A percentile compares a stretch with the other conserved stretches of the same genome.
Conservation (phyloP, 92 coral and sea anemone species). For the Parazoanthus darwini region DNA sequence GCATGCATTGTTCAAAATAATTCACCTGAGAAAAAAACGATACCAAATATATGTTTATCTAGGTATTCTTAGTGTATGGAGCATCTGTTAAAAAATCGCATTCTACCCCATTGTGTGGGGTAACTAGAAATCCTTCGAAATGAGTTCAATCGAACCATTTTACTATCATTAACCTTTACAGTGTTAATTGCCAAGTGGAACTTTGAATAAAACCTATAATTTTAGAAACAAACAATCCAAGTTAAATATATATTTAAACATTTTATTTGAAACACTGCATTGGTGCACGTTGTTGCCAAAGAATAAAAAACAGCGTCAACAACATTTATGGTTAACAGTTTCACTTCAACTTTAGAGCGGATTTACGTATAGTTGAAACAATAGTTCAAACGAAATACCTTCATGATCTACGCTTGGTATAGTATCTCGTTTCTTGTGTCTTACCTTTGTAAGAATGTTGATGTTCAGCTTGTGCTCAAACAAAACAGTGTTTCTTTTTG, state of each 20-base stretch:
- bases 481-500: not conserved
- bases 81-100: not conserved
- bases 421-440: not conserved
- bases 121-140: not conserved
- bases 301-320: not conserved
- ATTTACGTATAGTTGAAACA: not conserved
- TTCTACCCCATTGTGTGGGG: not conserved
- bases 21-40: not conserved
- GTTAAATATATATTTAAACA: not conserved
- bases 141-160: conserved; percentile 20
- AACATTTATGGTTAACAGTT: no score
- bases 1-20: not conserved
- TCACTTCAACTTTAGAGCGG: not conserved
- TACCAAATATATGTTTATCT: not conserved
- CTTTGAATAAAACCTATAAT: conserved; percentile 22
- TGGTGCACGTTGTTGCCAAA: not conserved
- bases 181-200: not conserved
- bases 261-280: not conserved
- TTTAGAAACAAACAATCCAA: not conserved
- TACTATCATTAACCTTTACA: not conserved
- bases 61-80: not conserved
- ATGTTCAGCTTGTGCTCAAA: not conserved
- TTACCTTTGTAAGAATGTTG: not conserved
- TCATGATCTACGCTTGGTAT: not conserved
- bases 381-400: not conserved